Evolutionary conservation across 2,797 vertebrate species (phyloP), one percentile per base, ranked within the genome.

Genomic region (Lemur catta): DNA sequence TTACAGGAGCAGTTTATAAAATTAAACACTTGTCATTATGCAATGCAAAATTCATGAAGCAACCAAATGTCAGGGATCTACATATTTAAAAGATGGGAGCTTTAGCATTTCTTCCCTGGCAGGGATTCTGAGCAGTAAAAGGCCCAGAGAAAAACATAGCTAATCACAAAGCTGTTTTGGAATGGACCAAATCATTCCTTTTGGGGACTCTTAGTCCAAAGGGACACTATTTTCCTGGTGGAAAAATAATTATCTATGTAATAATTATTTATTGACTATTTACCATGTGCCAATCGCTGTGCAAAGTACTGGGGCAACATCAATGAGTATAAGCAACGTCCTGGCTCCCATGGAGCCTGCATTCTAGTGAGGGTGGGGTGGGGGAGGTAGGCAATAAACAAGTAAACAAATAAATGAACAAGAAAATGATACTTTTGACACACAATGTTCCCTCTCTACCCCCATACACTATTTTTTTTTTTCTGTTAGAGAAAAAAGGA

Each of bases 11-110:
- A 88, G 96, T 97, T 98, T 75, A 89, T 97, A 97, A 97, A 98
- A 98, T 96, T 97, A 98, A 98, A 98, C 97, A 72, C 84, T 98
- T 98, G 97, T 97, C 94, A 97, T 98, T 98, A 97, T 98, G 80
- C 91, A 97, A 85, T 71, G 96, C 95, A 97, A 74, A 97, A 97
- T 98, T 98, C 95, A 97, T 97, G 97, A 98, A 98, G 97, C 93
- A 98, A 97, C 97, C 97, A 98, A 98, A 98, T 95, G 97, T 96
- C 92, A 98, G 95, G 95, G 97, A 98, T 97, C 96, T 98, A 97
- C 91, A 90, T 97, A 97, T 98, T 98, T 98, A 98, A 97, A 95
- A 98, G 95, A 97, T 82, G 74, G 52, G 91, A 97, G 96, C 72
- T 96, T 97, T 97, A 97, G 97, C 96, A 97, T 97, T 96, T 96